Percentiles rank a stretch among this genome's conserved stretches.
Evolutionary conservation across 1,140 invertebrate species (phyloP).

Genomic region (Rhynchophorus ferrugineus): DNA sequence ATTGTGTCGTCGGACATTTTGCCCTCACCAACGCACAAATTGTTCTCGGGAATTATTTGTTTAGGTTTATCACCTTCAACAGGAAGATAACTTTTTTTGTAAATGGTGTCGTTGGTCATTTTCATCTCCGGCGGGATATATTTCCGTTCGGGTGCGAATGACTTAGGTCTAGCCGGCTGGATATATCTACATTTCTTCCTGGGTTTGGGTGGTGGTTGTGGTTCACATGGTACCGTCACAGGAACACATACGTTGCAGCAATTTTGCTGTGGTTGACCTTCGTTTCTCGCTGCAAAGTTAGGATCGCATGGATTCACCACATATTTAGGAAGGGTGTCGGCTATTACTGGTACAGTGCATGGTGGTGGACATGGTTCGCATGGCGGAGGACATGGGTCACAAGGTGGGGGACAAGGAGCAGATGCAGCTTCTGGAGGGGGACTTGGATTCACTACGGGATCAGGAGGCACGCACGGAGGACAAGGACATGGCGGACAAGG

Average conservation of each 20-base stretch:
- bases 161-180: constrained; percentile 49
- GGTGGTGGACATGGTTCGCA: constrained; percentile 11
- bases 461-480: not conserved
- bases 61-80: constrained; percentile 34
- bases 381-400: constrained; percentile 9
- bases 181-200: constrained; percentile 46
- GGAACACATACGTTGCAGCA: constrained; percentile 32
- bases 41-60: constrained; percentile 39
- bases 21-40: constrained; percentile 40
- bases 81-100: constrained; percentile 50
- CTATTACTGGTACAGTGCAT: constrained; percentile 24
- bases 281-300: constrained; percentile 1
- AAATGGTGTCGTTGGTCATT: constrained; percentile 50
- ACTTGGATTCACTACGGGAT: not conserved
- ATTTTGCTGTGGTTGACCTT: constrained; percentile 8
- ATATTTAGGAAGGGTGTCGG: constrained; percentile 22
- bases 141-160: constrained; percentile 45
- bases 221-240: constrained; percentile 12
- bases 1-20: constrained; percentile 45
- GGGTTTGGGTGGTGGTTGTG: constrained; percentile 11
- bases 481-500: not conserved
- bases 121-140: constrained; percentile 45
- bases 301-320: constrained; percentile 20
- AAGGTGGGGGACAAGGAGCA: not conserved
- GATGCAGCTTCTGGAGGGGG: not conserved